Base-by-base conservation (phyloP, 2,888 invertebrate species). In the Anodontia alba region DNA sequence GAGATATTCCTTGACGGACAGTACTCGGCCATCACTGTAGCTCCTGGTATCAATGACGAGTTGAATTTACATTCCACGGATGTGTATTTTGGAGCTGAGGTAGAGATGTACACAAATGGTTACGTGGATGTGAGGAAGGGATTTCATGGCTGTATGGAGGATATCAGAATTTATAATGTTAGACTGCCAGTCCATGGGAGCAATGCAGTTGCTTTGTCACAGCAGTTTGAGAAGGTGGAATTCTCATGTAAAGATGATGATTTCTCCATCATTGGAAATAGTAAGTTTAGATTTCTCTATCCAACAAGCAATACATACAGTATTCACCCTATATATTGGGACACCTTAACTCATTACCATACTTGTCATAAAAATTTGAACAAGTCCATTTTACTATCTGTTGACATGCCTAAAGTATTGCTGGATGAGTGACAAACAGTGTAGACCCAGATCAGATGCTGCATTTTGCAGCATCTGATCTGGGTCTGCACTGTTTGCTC, bases 121-220 rank as follows among this genome's bases (percentile, higher is more conserved):
- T 90, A 90, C 66, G 86, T 86, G 36, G 91, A 91, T 94, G 96
- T 98, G 70, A 97, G 97, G 68, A 96, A 96, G 67, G 98, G 99
- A 0, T 98, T 98, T 94, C 96, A 97, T 77, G 99, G 99, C 0
- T 99, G 99, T 94, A 96, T 99, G 96, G 97, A 98, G 80, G 97
- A 98, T 91, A 96, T 98, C 42, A 95, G 96, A 79, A 96, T 99
- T 71, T 97, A 97, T 76, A 96, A 96, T 78, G 96, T 96, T 10
- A 95, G 96, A 0, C 96, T 98, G 73, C 98, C 98, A 0, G 90
- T 93, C 66, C 85, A 87, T 12, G 93, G 92, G 38, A 91, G 91
- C 90, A 96, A 96, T 96, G 1, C 91, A 66, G 92, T 94, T 17
- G 94, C 92, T 20, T 86, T 87, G 38, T 84, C 92, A 51, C 91